phyloP scores from a whole-genome alignment of 2,888 invertebrate species.

The Drosophila gaucha region DNA sequence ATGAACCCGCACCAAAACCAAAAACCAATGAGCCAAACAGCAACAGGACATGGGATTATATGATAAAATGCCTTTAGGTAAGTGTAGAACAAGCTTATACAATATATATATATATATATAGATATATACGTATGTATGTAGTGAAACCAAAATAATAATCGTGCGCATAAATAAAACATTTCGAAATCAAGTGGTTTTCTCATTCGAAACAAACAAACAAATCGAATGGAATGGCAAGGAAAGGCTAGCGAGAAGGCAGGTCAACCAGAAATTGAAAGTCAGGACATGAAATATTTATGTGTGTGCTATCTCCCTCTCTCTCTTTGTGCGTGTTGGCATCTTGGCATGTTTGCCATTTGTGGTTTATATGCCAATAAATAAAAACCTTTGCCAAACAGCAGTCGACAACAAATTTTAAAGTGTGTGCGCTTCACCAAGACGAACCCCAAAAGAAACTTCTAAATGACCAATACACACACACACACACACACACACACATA shows the following conservation, averaged over 20 bases:
- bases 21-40: slow-evolving; percentile 68
- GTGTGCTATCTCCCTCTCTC: slow-evolving; percentile 7
- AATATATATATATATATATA: neutral
- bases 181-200: slow-evolving; percentile 72
- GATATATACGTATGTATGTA: neutral
- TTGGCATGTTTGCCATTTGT: slow-evolving; percentile 71
- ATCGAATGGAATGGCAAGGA: slow-evolving; percentile 43
- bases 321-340: slow-evolving; percentile 53
- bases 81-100: slow-evolving; percentile 40
- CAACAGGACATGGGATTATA: slow-evolving; percentile 59
- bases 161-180: slow-evolving; percentile 76
- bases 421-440: no score
- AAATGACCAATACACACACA: slow-evolving; percentile 56
- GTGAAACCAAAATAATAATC: slow-evolving; percentile 71
- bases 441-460: slow-evolving; percentile 20
- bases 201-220: slow-evolving; percentile 60
- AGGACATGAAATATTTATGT: slow-evolving; percentile 76
- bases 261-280: slow-evolving; percentile 71
- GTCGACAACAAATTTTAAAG: slow-evolving; percentile 67
- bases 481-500: slow-evolving; percentile 13
- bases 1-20: slow-evolving; percentile 67
- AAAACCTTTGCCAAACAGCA: slow-evolving; percentile 63
- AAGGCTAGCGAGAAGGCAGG: slow-evolving; percentile 1
- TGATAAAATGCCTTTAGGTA: slow-evolving; percentile 75
- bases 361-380: slow-evolving; percentile 76